Evolutionary conservation across 2,797 vertebrate genomes (phyloP), one percentile per base, ranked within the genome.

Genomic region (Tragelaphus oryx): DNA sequence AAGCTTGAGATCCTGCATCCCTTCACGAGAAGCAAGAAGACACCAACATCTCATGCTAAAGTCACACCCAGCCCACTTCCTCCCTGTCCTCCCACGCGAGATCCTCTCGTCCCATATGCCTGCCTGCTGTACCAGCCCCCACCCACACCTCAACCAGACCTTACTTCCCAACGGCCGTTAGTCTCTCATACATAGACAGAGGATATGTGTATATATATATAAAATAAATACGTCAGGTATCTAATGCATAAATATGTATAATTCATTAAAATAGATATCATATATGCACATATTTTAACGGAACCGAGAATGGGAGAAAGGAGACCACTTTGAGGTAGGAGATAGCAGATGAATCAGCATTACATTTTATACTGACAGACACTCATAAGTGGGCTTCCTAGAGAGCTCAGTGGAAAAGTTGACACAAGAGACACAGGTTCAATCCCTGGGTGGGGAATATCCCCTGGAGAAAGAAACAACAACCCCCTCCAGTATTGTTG

Each of bases 271-370:
- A 37, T 16, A 80, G 2, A 37, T 26, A 54, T 37, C 78, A 80
- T 54, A 54, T 33, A 52, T 52, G 48, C 22, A 76, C 30, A 16
- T 24, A 18, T 12, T 46, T 52, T 55, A 57, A 83, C 14, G 14
- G n/a, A 20, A 18, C 50, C 50, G 1, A 37, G 83, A 50, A 11
- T 33, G 80, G 93, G 96, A 95, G 90, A 94, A 80, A 95, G 48
- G 57, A 85, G 95, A 54, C 96, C 94, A 18, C 14, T 26, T 17
- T 59, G 74, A 65, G 12, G 96, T 88, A 96, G 97, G 97, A 98
- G 97, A 97, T 95, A 95, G 84, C 87, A 76, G 97, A 97, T 96
- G 94, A 96, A 98, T 96, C 96, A 95, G 95, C 96, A 94, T 94
- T 95, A 91, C 81, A 8, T 1, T 18, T 20, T 33, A n/a, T 2